Evolutionary conservation across 1,140 invertebrate species (phyloP), one percentile per base, ranked within the genome.

Genomic region (Zaprionus lachaisei): DNA sequence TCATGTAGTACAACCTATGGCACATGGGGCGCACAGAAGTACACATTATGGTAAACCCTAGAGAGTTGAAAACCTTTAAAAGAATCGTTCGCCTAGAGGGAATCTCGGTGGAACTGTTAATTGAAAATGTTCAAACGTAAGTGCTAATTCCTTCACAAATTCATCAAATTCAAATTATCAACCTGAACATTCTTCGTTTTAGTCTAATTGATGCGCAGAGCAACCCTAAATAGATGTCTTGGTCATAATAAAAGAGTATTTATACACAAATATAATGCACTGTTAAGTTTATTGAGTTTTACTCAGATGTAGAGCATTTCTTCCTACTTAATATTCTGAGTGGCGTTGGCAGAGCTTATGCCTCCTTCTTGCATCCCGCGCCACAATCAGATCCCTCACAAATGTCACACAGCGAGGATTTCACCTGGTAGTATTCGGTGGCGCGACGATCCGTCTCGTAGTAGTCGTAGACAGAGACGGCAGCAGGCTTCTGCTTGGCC

Each of bases 401-500:
- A 76, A 97, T 95, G 91, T 97, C 96, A 92, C 96, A 97, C 7
- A 96, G 92, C 1, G 94, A 96, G 6, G 95, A 94, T 66, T 94
- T 93, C 28, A 96, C 94, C 84, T 95, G 94, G 86, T 97, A 97
- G 93, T 97, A 97, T 75, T 95, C 95, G 69, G 96, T 94, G 22
- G 96, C 96, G 91, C 94, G 94, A 77, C 95, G 94, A 34, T 83
- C 95, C 95, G 94, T 96, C 91, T 98, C 96, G 85, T 99, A 99
- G 92, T 99, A 99, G 90, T 99, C 97, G 87, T 98, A 99, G 34
- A 98, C 94, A n/a, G 95, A 94, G n/a, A 99, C 96, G 47, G 97
- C 95, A 9, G 97, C 97, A 14, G 97, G 96, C 91, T 96, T 97
- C 86, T 98, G 97, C 81, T 96, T 95, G 3, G 97, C 97, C 11